These are phyloP conservation scores for Ochropleura leucogaster DNA, from an alignment of 2,888 invertebrate species.

Conservation along the genomic window DNA sequence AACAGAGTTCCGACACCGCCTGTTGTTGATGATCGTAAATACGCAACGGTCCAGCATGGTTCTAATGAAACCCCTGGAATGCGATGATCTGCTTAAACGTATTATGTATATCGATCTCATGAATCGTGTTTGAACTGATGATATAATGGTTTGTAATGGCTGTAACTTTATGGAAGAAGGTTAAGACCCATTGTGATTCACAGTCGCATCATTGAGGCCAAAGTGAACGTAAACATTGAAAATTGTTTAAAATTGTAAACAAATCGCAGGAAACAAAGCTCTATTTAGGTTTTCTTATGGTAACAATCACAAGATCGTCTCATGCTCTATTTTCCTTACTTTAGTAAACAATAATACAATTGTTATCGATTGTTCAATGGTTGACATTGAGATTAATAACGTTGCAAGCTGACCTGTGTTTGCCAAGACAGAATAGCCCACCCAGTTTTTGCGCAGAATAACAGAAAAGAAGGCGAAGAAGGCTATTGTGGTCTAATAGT, in stretches of 20 bases:
- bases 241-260: slow-evolving; percentile 54
- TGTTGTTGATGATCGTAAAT: slow-evolving; percentile 81
- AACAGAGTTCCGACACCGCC: slow-evolving; percentile 67
- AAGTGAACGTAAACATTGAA: slow-evolving; percentile 56
- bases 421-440: slow-evolving; percentile 6
- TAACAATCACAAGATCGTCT: slow-evolving; percentile 34
- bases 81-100: slow-evolving; percentile 36
- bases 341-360: slow-evolving; percentile 45
- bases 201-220: slow-evolving; percentile 55
- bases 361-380: slow-evolving; percentile 30
- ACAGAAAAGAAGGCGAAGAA: neutral
- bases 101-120: slow-evolving; percentile 43
- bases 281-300: slow-evolving; percentile 36
- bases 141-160: slow-evolving; percentile 57
- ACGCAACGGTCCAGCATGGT: slow-evolving; percentile 71
- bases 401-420: slow-evolving; percentile 5
- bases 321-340: slow-evolving; percentile 39
- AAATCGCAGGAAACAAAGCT: slow-evolving; percentile 39
- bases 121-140: slow-evolving; percentile 49
- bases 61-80: slow-evolving; percentile 75
- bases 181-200: slow-evolving; percentile 61
- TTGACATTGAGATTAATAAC: slow-evolving; percentile 43
- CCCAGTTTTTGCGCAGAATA: neutral
- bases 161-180: slow-evolving; percentile 57
- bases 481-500: slow-evolving; percentile 10